Evolutionary conservation across 2,888 invertebrate species (phyloP).

Genomic region (Dorcus parallelipipedus): DNA sequence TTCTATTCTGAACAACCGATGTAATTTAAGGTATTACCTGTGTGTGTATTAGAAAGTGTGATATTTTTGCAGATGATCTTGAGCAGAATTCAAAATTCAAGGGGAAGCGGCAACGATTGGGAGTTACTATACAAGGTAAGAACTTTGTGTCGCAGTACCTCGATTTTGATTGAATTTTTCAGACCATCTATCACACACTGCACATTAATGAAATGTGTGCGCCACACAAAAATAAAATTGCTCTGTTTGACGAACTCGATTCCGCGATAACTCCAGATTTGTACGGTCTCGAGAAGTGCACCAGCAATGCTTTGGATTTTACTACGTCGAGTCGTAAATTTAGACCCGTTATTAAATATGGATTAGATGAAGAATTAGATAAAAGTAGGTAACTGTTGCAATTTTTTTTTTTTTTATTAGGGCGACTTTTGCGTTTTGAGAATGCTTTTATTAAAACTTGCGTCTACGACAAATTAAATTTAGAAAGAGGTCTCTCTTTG

Average conservation of each 20-base stretch:
- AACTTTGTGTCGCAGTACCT: neutral
- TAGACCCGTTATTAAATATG: slow-evolving; percentile 70
- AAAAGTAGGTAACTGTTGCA: slow-evolving; percentile 53
- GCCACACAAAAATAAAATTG: slow-evolving; percentile 49
- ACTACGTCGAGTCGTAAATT: slow-evolving; percentile 59
- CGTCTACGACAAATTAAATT: too few species aligned
- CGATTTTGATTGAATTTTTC: slow-evolving; percentile 30
- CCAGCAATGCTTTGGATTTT: slow-evolving; percentile 72
- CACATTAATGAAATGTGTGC: slow-evolving; percentile 65
- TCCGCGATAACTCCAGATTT: slow-evolving; percentile 53
- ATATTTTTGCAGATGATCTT: slow-evolving; percentile 55
- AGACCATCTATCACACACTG: slow-evolving; percentile 69
- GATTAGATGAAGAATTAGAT: slow-evolving; percentile 74
- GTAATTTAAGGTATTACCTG: too few species aligned
- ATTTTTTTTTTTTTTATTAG: neutral
- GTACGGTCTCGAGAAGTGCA: slow-evolving; percentile 61
- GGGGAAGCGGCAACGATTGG: slow-evolving; percentile 66
- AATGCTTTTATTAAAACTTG: too few species aligned
- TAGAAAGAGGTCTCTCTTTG: too few species aligned
- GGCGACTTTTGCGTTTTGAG: too few species aligned
- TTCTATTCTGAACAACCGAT: too few species aligned
- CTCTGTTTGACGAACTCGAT: slow-evolving; percentile 54
- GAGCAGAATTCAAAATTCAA: slow-evolving; percentile 60
- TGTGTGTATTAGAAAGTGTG: neutral
- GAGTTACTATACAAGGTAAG: slow-evolving; percentile 65